These are phyloP conservation scores for Dysmachus trigonus DNA, from an alignment of 2,888 invertebrate species.

Conservation along the genomic window DNA sequence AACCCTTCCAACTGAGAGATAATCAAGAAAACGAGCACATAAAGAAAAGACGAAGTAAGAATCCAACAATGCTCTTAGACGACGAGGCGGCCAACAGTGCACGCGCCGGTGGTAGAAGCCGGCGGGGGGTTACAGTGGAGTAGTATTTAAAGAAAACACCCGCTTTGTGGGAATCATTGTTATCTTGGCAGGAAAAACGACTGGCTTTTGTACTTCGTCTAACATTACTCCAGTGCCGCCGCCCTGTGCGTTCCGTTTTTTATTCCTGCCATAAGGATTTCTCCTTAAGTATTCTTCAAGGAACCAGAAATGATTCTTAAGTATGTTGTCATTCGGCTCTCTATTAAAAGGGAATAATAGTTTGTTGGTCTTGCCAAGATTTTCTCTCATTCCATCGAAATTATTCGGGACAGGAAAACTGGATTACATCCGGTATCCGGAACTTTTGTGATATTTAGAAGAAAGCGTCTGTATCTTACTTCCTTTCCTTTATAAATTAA, in stretches of 20 bases:
- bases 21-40: conserved; percentile 18
- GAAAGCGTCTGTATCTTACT: neutral
- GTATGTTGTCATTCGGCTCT: conserved; percentile 21
- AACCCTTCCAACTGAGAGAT: conserved; percentile 20
- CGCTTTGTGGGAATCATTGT: neutral
- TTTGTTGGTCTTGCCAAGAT: conserved; percentile 12
- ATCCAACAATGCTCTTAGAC: neutral
- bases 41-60: neutral
- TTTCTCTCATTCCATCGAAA: neutral
- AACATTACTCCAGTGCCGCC: neutral
- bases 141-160: conserved; percentile 28
- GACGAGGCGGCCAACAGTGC: neutral
- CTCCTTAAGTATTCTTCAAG: conserved; percentile 21
- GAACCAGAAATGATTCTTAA: conserved; percentile 26
- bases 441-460: neutral
- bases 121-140: neutral
- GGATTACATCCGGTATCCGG: neutral
- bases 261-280: neutral
- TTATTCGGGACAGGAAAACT: neutral
- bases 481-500: neutral
- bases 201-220: neutral
- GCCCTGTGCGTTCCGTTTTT: neutral
- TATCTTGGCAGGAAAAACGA: neutral
- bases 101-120: neutral
- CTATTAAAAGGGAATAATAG: conserved; percentile 21